These are phyloP conservation scores for Distichodus sexfasciatus DNA, from an alignment of 2,797 vertebrate genomes.

Conservation along the genomic window DNA sequence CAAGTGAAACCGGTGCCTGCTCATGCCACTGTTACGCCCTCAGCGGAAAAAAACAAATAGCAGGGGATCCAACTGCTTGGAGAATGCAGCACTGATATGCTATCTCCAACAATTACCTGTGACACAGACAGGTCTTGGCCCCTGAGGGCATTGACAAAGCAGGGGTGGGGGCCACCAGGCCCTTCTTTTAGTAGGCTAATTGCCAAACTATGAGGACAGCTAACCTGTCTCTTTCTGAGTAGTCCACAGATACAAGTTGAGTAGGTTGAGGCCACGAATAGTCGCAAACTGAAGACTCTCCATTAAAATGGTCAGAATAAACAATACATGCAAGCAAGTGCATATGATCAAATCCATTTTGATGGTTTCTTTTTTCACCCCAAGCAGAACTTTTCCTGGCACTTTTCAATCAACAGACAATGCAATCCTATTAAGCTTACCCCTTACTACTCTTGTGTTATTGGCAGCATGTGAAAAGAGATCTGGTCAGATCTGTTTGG, in stretches of 20 bases:
- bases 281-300: background rate
- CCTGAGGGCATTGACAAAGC: slow-evolving; percentile 16
- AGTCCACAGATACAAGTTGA: background rate
- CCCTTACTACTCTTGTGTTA: background rate
- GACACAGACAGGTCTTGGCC: slow-evolving; percentile 22
- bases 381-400: background rate
- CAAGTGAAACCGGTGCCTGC: background rate
- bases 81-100: slow-evolving; percentile 26
- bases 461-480: background rate
- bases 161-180: slow-evolving; percentile 15
- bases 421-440: background rate
- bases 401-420: background rate
- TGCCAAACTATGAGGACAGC: slow-evolving; percentile 15
- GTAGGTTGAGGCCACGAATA: background rate
- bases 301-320: too few relatives aligned
- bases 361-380: too few relatives aligned
- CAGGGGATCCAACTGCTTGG: slow-evolving; percentile 4
- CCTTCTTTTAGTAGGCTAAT: slow-evolving; percentile 22
- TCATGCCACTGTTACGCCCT: slow-evolving; percentile 17
- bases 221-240: background rate
- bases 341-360: too few relatives aligned
- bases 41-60: slow-evolving; percentile 1
- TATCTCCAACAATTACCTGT: slow-evolving; percentile 34
- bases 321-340: too few relatives aligned
- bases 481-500: background rate